phyloP scores from a whole-genome alignment of 2,113 vertebrate genomes.

The Marmota monax region DNA sequence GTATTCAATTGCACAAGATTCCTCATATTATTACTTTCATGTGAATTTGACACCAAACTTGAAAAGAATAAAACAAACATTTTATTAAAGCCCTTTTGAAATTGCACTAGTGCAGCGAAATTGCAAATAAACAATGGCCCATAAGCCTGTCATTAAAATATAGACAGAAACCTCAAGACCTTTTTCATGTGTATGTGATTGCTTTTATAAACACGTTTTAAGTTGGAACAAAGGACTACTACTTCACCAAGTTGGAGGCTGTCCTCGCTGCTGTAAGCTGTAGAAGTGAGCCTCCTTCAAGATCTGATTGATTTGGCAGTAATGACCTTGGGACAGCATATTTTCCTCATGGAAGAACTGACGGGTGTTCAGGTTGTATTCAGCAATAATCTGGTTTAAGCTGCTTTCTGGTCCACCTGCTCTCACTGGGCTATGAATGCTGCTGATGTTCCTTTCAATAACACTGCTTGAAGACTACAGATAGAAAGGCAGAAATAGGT shows the following conservation, averaged over 20 bases:
- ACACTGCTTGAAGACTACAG: constrained; percentile 86
- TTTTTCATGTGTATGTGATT: constrained; percentile 77
- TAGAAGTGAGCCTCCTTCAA: constrained; percentile 96
- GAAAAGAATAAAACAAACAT: constrained; percentile 85
- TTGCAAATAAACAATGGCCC: constrained; percentile 62
- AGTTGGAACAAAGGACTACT: constrained; percentile 83
- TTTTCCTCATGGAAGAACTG: constrained; percentile 84
- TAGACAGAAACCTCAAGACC: constrained; percentile 85
- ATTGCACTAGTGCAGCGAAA: constrained; percentile 86
- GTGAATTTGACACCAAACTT: constrained; percentile 66
- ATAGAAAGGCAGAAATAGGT: constrained; percentile 73
- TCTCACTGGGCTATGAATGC: constrained; percentile 84
- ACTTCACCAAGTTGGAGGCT: constrained; percentile 86
- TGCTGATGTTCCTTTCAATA: constrained; percentile 84
- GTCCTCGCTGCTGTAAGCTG: constrained; percentile 92
- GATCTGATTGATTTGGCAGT: constrained; percentile 93
- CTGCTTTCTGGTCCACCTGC: constrained; percentile 74
- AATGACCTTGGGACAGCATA: constrained; percentile 85
- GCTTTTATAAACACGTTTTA: constrained; percentile 83
- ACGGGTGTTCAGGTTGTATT: constrained; percentile 80
- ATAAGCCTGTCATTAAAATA: constrained; percentile 86
- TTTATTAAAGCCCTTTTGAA: constrained; percentile 84
- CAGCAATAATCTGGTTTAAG: constrained; percentile 74
- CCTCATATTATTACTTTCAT: constrained; percentile 66
- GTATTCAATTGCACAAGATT: constrained; percentile 77